Base-by-base conservation (phyloP, 2,888 invertebrate species). In the Epicampocera succincta region DNA sequence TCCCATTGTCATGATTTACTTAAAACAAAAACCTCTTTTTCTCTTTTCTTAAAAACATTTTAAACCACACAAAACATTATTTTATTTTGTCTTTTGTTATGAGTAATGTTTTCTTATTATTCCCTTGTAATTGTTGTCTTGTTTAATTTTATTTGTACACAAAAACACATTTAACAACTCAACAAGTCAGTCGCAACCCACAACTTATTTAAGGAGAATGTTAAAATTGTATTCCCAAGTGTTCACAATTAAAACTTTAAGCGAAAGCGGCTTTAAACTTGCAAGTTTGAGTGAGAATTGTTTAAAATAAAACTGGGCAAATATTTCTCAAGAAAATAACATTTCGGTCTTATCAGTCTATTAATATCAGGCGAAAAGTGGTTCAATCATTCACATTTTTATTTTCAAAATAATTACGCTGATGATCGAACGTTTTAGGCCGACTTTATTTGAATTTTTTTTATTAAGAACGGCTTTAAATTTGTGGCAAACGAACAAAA, bases 111-210 rank as follows among this genome's bases (percentile, higher is more conserved):
- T 74, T 44, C 73, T 60, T 19, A 48, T 68, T 72, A 38, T 56
- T 50, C 63, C 60, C 38, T 58, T 61, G 61, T 21, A 42, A 29
- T 61, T 72, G 13, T 61, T 72, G 13, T 17, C n/a, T n/a, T 19
- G 2, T 54, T 33, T 54, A 42, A 54, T 68, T 48, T 38, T 40
- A 50, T 50, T 11, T 19, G 48, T 56, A 77, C 77, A 84, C 75
- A 72, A 84, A 83, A 82, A 83, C 83, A 82, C 84, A 84, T 83
- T 83, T 75, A 33, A 46, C 80, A 80, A 81, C 83, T 44, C 48
- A 56, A 38, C 46, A 29, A 73, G 83, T n/a, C n/a, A n/a, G n/a
- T n/a, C n/a, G n/a, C n/a, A 81, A 33, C 33, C 52, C n/a, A n/a
- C n/a, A 66, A 17, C 48, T 25, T 25, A 15, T 50, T 50, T 66